Conservation (phyloP, 1,140 invertebrate species). For the Hesperophylax magnus region DNA sequence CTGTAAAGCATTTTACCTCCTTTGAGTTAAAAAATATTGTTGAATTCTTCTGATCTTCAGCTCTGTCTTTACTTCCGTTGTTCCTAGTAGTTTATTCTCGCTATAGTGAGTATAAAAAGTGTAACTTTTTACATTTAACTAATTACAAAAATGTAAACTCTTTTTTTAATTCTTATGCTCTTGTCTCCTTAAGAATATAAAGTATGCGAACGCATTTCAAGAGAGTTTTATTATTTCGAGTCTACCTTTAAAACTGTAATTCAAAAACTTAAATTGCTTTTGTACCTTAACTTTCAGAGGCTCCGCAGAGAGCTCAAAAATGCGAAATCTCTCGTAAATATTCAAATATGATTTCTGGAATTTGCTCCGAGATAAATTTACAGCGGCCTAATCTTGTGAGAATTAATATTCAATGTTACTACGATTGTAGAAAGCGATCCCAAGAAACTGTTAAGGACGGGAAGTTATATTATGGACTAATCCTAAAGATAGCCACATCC, state of each 20-base stretch:
- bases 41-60: no score
- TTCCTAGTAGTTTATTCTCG: no score
- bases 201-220: constrained; percentile 14
- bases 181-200: constrained; percentile 12
- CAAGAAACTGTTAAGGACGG: constrained; percentile 34
- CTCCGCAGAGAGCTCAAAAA: constrained; percentile 28
- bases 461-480: constrained; percentile 23
- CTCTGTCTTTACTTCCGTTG: no score
- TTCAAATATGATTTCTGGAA: constrained; percentile 31
- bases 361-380: constrained; percentile 32
- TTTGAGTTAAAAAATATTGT: no score
- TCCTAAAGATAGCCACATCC: constrained; percentile 51
- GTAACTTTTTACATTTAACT: not conserved
- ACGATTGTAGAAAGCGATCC: constrained; percentile 36
- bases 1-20: no score
- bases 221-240: constrained; percentile 19
- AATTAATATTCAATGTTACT: constrained; percentile 39
- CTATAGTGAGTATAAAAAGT: no score
- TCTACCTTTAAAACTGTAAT: constrained; percentile 29
- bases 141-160: constrained; percentile 12
- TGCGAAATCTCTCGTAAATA: constrained; percentile 33
- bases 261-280: constrained; percentile 39
- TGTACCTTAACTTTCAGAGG: constrained; percentile 22
- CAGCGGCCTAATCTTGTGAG: constrained; percentile 25
- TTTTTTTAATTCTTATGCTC: constrained; percentile 1